Evolutionary conservation across 2,113 vertebrate species (phyloP), one percentile per base, ranked within the genome.

Genomic region (Strix aluco): DNA sequence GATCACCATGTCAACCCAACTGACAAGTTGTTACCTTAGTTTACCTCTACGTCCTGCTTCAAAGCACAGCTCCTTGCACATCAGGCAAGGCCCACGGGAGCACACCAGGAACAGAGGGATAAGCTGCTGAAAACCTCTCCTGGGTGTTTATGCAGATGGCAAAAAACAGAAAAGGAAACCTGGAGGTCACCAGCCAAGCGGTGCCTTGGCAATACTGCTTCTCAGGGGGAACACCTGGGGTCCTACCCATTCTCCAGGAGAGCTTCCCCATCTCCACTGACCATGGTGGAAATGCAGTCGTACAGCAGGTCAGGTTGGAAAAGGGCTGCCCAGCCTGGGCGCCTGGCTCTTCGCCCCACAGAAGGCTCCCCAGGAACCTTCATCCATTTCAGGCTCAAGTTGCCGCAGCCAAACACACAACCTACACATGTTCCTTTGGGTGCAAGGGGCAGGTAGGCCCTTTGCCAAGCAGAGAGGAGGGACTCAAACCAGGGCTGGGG

Each of bases 191-290:
- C 1, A 1, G 54, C 27, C 57, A 51, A 63, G 32, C 2, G 0
- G 10, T 30, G 3, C 36, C 55, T 51, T 49, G 6, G 36, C 55
- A 69, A n/a, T 61, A 46, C 11, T 25, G 1, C 26, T 27, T 55
- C 54, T 29, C 2, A 8, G 0, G 13, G 30, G 30, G 18, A 61
- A 12, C 7, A 10, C 7, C 21, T 15, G 4, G 36, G 6, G 3
- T 44, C n/a, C 36, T 23, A 44, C 10, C 10, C 12, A 4, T 17
- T 15, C 32, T 46, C 40, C 74, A 38, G 27, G 8, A 63, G 27
- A 55, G 11, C 23, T 26, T 69, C 58, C 36, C 25, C 11, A 9
- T 46, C 62, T 14, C 27, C 21, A 20, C 11, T 5, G 16, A 8
- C 36, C 25, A 6, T 1, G 6, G 8, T n/a, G 42, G 17, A 67